These are phyloP conservation scores for Chironomus riparius DNA, from an alignment of 2,888 invertebrate species.

Conservation along the genomic window DNA sequence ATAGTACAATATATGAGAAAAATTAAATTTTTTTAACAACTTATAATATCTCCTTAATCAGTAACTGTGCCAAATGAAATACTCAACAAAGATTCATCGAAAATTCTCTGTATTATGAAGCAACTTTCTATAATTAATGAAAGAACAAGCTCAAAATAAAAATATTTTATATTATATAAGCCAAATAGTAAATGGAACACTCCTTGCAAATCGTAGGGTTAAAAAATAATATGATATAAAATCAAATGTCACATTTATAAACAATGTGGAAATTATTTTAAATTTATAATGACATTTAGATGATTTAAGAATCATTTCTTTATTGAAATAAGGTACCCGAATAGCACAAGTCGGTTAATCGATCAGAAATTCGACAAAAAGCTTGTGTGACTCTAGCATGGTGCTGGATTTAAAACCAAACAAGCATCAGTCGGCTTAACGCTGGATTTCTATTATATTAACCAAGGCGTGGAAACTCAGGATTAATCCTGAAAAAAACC, in stretches of 20 bases:
- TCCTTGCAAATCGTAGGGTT: not conserved
- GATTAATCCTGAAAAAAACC: no score
- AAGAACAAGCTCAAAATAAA: not conserved
- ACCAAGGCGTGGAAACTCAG: no score
- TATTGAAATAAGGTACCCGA: no score
- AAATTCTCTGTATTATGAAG: not conserved
- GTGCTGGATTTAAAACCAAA: no score
- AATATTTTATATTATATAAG: not conserved
- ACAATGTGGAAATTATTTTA: no score
- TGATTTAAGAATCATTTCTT: no score
- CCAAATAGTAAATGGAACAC: not conserved
- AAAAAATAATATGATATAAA: not conserved
- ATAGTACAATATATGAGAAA: not conserved
- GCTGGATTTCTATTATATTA: no score
- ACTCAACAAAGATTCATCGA: not conserved
- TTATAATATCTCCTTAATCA: not conserved
- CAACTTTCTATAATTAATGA: not conserved
- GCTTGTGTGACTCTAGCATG: no score
- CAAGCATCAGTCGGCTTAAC: no score
- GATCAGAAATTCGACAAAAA: no score
- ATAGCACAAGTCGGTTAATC: no score
- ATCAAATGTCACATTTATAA: not conserved
- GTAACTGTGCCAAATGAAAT: constrained; percentile 22
- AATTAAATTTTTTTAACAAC: not conserved
- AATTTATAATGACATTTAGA: no score